Evolutionary conservation across 2,113 vertebrate genomes (phyloP).

Genomic region (Vicugna pacos): DNA sequence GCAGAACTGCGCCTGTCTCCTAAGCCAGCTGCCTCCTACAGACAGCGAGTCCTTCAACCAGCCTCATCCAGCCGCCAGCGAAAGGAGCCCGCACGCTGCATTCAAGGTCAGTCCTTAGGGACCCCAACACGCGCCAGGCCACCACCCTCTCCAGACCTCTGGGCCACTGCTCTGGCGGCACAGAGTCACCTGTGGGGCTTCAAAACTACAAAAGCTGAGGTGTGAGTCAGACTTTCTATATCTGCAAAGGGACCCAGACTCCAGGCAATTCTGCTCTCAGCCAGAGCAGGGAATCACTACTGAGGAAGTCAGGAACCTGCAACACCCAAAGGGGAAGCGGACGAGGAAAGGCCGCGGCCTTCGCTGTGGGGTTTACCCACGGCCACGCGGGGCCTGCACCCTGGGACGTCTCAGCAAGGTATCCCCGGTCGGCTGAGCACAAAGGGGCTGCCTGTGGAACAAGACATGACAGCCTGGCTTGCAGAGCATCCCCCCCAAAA

Average conservation of each 20-base stretch:
- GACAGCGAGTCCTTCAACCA: neutral
- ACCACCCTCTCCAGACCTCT: neutral
- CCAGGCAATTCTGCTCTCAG: neutral
- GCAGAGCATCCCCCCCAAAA: neutral
- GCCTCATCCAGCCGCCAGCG: fast-evolving
- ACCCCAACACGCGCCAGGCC: fast-evolving
- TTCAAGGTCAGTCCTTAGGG: neutral
- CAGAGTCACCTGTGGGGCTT: neutral
- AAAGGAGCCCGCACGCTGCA: fast-evolving
- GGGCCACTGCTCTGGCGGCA: neutral
- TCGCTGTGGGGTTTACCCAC: neutral
- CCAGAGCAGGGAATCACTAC: fast-evolving
- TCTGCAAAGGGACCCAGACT: neutral
- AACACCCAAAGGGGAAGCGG: neutral
- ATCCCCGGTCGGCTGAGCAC: fast-evolving
- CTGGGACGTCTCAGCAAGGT: fast-evolving
- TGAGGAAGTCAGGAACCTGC: neutral
- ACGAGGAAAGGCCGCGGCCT: fast-evolving
- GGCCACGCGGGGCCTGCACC: neutral
- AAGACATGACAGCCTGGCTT: too few relatives aligned
- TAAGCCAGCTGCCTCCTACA: neutral
- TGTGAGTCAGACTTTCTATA: neutral
- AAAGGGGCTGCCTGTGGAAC: neutral
- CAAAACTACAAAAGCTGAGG: neutral
- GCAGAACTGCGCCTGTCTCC: neutral